Conservation (phyloP, 2,113 vertebrate genomes). For the Brachyhypopomus occidentalis region DNA sequence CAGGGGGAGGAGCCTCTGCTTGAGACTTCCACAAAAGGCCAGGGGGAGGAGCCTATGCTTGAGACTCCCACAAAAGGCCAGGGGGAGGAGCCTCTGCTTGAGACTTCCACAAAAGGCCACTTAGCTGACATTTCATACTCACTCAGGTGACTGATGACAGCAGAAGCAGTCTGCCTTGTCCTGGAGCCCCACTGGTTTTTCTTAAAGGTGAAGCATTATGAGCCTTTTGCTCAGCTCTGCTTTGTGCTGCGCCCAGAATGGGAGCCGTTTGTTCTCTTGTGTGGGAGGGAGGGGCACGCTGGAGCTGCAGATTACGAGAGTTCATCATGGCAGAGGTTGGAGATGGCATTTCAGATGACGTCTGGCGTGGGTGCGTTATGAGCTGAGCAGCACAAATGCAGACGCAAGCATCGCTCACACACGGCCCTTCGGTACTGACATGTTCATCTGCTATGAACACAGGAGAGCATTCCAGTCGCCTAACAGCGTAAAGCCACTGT, state of each 20-base stretch:
- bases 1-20: no score
- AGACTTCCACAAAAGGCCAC: constrained; percentile 56
- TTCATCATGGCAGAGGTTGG: constrained; percentile 46
- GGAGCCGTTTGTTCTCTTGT: constrained; percentile 50
- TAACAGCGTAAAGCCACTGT: no score
- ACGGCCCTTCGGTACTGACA: not conserved
- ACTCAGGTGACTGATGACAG: constrained; percentile 53
- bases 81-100: constrained; percentile 38
- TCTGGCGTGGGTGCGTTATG: constrained; percentile 38
- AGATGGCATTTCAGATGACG: constrained; percentile 52
- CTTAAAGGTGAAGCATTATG: constrained; percentile 57
- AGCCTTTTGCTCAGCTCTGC: not conserved
- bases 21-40: no score
- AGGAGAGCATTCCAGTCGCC: no score
- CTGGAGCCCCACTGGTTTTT: constrained; percentile 53
- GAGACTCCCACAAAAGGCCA: not conserved
- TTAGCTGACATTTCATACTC: constrained; percentile 58
- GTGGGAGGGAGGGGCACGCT: not conserved
- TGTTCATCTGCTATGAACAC: no score
- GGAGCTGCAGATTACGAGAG: constrained; percentile 50
- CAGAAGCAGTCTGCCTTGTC: constrained; percentile 50
- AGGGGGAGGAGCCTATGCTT: no score
- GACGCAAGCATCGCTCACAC: not conserved
- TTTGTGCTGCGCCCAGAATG: constrained; percentile 44
- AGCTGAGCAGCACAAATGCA: not conserved